phyloP scores from a whole-genome alignment of 2,113 vertebrate species.

The Phalacrocorax aristotelis region DNA sequence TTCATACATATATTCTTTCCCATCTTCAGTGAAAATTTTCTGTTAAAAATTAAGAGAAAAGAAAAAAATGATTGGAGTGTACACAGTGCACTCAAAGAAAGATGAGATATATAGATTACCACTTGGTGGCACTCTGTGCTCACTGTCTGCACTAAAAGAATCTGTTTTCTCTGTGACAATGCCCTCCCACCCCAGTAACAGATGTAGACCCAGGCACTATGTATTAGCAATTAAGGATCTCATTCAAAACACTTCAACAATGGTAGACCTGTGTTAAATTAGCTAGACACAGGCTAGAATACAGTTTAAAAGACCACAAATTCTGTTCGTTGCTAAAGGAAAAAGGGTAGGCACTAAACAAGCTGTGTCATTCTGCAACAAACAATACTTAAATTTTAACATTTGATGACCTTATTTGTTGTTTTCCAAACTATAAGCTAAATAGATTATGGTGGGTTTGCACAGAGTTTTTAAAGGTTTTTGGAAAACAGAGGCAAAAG shows the following conservation, averaged over 20 bases:
- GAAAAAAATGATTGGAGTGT: background rate
- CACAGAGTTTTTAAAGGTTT: background rate
- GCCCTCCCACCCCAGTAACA: background rate
- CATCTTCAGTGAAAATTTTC: conserved; percentile 85
- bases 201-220: background rate
- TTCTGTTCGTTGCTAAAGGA: background rate
- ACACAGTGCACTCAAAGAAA: background rate
- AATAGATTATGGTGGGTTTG: background rate
- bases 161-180: fast-evolving
- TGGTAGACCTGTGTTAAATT: background rate
- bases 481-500: background rate
- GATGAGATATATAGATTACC: background rate
- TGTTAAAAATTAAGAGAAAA: conserved; percentile 49
- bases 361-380: background rate
- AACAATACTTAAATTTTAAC: background rate
- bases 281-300: background rate
- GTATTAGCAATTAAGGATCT: background rate
- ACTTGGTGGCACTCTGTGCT: conserved; percentile 6
- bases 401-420: background rate
- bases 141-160: background rate
- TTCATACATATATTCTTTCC: conserved; percentile 76
- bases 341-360: background rate
- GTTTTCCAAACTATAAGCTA: background rate
- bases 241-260: background rate
- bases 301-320: background rate